phyloP scores from a whole-genome alignment of 2,888 invertebrate genomes.

The Parascotia fuliginaria region DNA sequence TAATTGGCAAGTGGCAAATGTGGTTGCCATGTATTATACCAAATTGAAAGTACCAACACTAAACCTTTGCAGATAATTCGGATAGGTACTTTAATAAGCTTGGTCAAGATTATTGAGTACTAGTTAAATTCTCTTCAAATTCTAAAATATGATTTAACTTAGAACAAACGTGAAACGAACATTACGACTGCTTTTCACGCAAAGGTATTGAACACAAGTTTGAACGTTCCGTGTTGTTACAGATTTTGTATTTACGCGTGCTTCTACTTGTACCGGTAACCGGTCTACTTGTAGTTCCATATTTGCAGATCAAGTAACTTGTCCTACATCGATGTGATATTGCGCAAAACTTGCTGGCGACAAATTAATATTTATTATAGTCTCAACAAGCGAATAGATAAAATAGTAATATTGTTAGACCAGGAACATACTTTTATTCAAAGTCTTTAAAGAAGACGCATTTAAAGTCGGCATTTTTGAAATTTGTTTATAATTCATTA shows the following conservation, averaged over 20 bases:
- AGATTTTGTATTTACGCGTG: neutral
- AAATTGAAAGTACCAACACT: too few relatives aligned
- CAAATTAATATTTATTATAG: neutral
- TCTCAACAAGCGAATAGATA: neutral
- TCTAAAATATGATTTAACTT: neutral
- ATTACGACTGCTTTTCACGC: neutral
- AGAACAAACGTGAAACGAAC: neutral
- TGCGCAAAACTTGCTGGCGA: conserved; percentile 17
- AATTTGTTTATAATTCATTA: too few relatives aligned
- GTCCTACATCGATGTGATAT: conserved; percentile 14
- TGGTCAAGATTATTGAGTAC: neutral
- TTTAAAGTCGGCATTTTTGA: too few relatives aligned
- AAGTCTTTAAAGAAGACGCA: too few relatives aligned
- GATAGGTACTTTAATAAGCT: too few relatives aligned
- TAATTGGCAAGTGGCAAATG: too few relatives aligned
- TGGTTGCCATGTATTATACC: too few relatives aligned
- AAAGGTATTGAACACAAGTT: conserved; percentile 7
- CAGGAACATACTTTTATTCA: too few relatives aligned
- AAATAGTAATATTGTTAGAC: too few relatives aligned
- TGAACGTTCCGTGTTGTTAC: conserved; percentile 4
- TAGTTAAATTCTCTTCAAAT: neutral
- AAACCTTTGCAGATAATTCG: too few relatives aligned
- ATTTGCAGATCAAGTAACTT: conserved; percentile 33
- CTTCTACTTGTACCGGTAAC: conserved; percentile 14
- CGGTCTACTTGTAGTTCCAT: conserved; percentile 25